Evolutionary conservation across 2,797 vertebrate genomes (phyloP), one percentile per base, ranked within the genome.

Genomic region (Pelobates cultripes): DNA sequence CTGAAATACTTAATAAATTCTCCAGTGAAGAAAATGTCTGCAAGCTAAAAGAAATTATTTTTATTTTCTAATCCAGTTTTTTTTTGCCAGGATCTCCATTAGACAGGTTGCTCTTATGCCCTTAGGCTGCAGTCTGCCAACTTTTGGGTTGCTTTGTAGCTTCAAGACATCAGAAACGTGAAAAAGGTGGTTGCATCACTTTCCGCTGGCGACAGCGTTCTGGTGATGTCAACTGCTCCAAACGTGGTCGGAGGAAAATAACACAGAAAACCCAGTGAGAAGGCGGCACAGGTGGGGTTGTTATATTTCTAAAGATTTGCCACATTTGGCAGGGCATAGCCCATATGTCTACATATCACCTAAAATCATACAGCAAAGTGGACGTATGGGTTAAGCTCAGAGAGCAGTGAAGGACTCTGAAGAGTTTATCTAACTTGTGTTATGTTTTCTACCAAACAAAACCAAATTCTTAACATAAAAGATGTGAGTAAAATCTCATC

Each of bases 281-380:
- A 83, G 81, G 81, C 76, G 64, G 71, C 76, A 83, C 81, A 83
- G 81, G 81, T 83, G 81, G 81, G 81, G 76, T 83, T 28, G 81
- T 83, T 74, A 3, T 83, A 43, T 83, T 83, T 74, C 43, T 83
- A 55, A 74, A 78, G 61, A 68, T 28, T 8, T 57, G 61, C 67
- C 73, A 77, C n/a, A 10, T 53, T 67, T 71, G 79, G 80, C 60
- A 42, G 57, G 81, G 81, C 70, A 45, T 83, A 78, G 53, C 76
- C 81, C 14, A 51, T 78, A 78, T 15, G 70, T 83, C 81, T 78
- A 44, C 70, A 51, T 5, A 28, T 44, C 70, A 60, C 75, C 9
- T 0, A 14, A 44, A 12, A 53, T 10, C 43, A 60, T 69, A 41
- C 63, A 7, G 42, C 63, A 60, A 12, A 14, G 71, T 83, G 64